phyloP scores from a whole-genome alignment of 2,888 invertebrate genomes.

The Drosophila paranaensis region DNA sequence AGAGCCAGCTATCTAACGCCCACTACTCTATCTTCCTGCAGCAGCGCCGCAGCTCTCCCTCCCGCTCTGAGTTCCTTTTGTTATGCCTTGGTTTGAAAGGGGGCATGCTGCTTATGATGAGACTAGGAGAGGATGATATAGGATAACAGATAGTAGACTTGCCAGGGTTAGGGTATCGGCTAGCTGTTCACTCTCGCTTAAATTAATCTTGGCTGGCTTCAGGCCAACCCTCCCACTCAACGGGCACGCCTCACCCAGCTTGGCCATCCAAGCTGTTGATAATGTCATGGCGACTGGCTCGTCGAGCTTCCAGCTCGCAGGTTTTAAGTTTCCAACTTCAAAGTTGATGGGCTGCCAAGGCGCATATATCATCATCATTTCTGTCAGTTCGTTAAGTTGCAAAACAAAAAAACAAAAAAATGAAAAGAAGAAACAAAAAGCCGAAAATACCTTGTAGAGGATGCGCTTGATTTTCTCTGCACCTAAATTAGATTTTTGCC shows the following conservation, averaged over 20 bases:
- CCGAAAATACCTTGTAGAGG: slow-evolving; percentile 42
- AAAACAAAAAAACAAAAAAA: background rate
- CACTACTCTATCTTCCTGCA: background rate
- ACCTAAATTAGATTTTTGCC: slow-evolving; percentile 68
- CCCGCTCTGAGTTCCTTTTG: slow-evolving; percentile 15
- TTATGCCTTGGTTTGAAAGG: background rate
- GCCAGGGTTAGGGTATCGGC: background rate
- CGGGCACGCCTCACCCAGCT: slow-evolving; percentile 43
- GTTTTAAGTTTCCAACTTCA: slow-evolving; percentile 33
- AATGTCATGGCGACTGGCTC: slow-evolving; percentile 64
- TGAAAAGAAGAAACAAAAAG: slow-evolving; percentile 10
- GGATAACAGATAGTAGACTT: background rate
- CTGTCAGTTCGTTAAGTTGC: slow-evolving; percentile 54
- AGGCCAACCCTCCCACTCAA: slow-evolving; percentile 8
- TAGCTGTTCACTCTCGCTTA: background rate
- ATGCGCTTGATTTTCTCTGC: slow-evolving; percentile 72
- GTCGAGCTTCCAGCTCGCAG: slow-evolving; percentile 20
- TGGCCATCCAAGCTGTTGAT: slow-evolving; percentile 67
- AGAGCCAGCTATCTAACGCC: background rate
- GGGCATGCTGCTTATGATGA: background rate
- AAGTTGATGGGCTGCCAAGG: slow-evolving; percentile 69
- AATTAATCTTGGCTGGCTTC: background rate
- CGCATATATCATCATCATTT: slow-evolving; percentile 80
- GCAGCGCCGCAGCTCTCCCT: background rate
- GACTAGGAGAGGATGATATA: no score